Evolutionary conservation across 2,797 vertebrate species (phyloP).

Genomic region (Acipenser oxyrinchus): DNA sequence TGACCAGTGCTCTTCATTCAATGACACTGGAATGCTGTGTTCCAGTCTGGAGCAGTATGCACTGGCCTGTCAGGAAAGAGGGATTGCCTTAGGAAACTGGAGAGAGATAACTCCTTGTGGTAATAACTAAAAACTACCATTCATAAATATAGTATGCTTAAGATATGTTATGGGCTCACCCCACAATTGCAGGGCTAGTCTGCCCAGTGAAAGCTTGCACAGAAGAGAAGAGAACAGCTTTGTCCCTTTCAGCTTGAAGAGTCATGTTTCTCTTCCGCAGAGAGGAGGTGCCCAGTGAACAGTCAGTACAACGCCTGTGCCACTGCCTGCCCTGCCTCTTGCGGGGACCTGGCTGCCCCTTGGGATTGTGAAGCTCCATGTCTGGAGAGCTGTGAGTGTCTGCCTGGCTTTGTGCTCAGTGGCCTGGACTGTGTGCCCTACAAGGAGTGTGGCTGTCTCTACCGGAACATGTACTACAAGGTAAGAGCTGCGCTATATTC

Average conservation of each 20-base stretch:
- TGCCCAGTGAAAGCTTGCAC: too few species aligned
- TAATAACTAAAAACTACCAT: slow-evolving; percentile 26
- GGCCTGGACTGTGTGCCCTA: slow-evolving; percentile 44
- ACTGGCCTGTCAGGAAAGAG: slow-evolving; percentile 37
- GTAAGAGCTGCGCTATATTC: slow-evolving; percentile 27
- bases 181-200: too few species aligned
- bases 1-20: slow-evolving; percentile 35
- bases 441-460: slow-evolving; percentile 44
- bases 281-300: slow-evolving; percentile 33
- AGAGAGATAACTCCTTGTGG: slow-evolving; percentile 36
- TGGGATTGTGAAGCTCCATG: slow-evolving; percentile 37
- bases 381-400: slow-evolving; percentile 48
- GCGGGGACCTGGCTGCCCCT: slow-evolving; percentile 36
- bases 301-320: slow-evolving; percentile 41
- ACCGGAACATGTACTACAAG: slow-evolving; percentile 43
- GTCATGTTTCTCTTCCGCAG: slow-evolving; percentile 27
- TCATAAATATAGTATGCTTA: too few species aligned
- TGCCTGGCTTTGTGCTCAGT: slow-evolving; percentile 43
- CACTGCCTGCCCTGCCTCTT: slow-evolving; percentile 46
- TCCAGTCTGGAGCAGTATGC: slow-evolving; percentile 37
- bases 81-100: slow-evolving; percentile 27
- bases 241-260: not conserved
- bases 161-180: not conserved
- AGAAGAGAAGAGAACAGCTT: too few species aligned
- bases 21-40: slow-evolving; percentile 28